Base-by-base conservation (phyloP, 2,113 vertebrate species). In the Columba janthina region DNA sequence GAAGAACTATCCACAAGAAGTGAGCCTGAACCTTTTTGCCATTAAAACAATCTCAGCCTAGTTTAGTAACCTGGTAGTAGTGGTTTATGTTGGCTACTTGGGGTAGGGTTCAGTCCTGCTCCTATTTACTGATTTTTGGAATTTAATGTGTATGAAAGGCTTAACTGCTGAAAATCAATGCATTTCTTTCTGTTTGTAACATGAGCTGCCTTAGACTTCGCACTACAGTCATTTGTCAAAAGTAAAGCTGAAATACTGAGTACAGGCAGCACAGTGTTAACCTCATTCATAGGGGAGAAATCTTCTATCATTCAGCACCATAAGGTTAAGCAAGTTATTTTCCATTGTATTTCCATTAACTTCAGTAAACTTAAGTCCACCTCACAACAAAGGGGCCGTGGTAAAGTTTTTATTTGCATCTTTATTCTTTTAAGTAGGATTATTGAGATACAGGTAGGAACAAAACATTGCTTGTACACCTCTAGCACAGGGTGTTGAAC, bases 231-330 rank as follows among this genome's bases (percentile, higher is more conserved):
- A 64, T 24, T 24, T 0, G 5, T 42, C 42, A 62, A n/a, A 77
- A 62, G 15, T 34, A 9, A 46, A 75, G 32, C 56, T n/a, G n/a
- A 58, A 85, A 60, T 74, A n/a, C 36, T 28, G 0, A 1, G 11
- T 54, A 7, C 28, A 66, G 69, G 18, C 64, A 62, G 11, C 14
- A 6, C 0, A 1, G 11, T 0, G 0, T 51, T 73, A 53, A 53
- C 64, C 28, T 61, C 14, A 0, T 8, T n/a, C 38, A 10, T 2
- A 18, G 13, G 24, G 12, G 36, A 29, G 42, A 42, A 10, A 26
- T 51, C 56, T 46, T 57, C 46, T 26, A 1, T 34, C 15, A 3
- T 32, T 67, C 22, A 32, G 14, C 48, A 34, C 26, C 18, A 2
- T 13, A 21, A 81, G 29, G 15, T 53, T 48, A 56, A 50, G 9